Base-by-base conservation (phyloP, 2,113 vertebrate species). In the Muntiacus muntjak region DNA sequence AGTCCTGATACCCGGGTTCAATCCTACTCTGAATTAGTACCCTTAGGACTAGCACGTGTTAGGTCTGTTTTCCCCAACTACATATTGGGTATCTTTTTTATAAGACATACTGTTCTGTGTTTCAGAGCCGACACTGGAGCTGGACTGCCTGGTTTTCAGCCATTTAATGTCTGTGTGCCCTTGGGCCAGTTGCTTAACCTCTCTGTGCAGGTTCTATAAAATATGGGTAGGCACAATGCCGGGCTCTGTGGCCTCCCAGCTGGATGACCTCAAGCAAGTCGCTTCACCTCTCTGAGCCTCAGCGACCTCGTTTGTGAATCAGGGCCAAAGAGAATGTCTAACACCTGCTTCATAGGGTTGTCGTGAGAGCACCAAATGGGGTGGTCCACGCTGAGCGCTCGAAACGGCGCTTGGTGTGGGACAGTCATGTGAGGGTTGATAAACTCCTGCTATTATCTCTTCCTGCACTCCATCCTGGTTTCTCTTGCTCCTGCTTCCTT, bases 351-450 rank as follows among this genome's bases (percentile, higher is more conserved):
- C 12, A 0, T 0, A 11, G 36, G 17, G 30, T 2, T 23, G 11
- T 1, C 1, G 6, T 2, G 5, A 40, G 40, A 40, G n/a, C n/a
- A 7, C 2, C 4, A 5, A 12, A 16, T 2, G 58, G 36, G 19
- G 19, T 21, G 50, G 30, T 2, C 40, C 4, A 5, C 0, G 50
- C 6, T 0, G 10, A 30, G 36, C 0, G 1, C 43, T 12, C 8
- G 84, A 11, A 10, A 11, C 1, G 1, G 5, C 12, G 14, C 23
- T 13, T 5, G 33, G 52, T 76, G 1, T 0, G 36, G 82, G 28
- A 7, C 36, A 13, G 0, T 14, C n/a, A 0, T 0, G 7, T 4
- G 19, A 5, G 50, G 1, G 3, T 7, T 2, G 19, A 26, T 0
- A 1, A 15, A 15, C n/a, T 5, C 47, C 9, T 11, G 2, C 47